These are phyloP conservation scores for Cynaeus angustus DNA, from an alignment of 2,888 invertebrate species.

Conservation along the genomic window DNA sequence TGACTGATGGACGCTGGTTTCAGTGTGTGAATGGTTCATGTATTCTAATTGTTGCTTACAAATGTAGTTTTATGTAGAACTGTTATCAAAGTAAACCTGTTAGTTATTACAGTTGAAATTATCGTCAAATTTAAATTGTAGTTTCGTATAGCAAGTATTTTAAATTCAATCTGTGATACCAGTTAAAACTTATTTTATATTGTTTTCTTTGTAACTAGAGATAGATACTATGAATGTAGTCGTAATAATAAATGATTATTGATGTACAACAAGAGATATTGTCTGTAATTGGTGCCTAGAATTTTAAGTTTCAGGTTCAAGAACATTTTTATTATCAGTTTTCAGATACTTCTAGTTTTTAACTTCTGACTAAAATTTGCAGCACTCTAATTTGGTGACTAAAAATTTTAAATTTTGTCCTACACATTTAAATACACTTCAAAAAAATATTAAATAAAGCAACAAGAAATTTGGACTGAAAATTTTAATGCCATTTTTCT, in stretches of 20 bases:
- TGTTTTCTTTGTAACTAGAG: conserved; percentile 19
- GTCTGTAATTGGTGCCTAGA: background rate
- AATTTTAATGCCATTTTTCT: too few species aligned
- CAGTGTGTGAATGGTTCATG: background rate
- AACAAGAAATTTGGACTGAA: too few species aligned
- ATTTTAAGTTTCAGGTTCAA: too few species aligned
- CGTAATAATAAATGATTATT: conserved; percentile 6
- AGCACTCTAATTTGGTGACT: too few species aligned
- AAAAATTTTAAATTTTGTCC: too few species aligned
- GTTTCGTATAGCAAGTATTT: conserved; percentile 25
- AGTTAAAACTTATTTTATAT: conserved; percentile 28
- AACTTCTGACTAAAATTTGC: too few species aligned
- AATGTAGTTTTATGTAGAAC: conserved; percentile 14
- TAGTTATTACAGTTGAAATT: conserved; percentile 11
- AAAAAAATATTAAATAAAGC: too few species aligned
- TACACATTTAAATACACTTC: too few species aligned
- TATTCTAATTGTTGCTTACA: conserved; percentile 7
- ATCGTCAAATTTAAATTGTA: conserved; percentile 15
- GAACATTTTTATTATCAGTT: too few species aligned
- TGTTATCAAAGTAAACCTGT: conserved; percentile 13
- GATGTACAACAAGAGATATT: background rate
- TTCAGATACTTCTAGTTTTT: too few species aligned
- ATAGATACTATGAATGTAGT: conserved; percentile 2
- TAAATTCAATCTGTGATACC: conserved; percentile 47
- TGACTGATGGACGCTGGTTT: conserved; percentile 30